phyloP scores from a whole-genome alignment of 1,140 invertebrate species.

The Prorops nasuta region DNA sequence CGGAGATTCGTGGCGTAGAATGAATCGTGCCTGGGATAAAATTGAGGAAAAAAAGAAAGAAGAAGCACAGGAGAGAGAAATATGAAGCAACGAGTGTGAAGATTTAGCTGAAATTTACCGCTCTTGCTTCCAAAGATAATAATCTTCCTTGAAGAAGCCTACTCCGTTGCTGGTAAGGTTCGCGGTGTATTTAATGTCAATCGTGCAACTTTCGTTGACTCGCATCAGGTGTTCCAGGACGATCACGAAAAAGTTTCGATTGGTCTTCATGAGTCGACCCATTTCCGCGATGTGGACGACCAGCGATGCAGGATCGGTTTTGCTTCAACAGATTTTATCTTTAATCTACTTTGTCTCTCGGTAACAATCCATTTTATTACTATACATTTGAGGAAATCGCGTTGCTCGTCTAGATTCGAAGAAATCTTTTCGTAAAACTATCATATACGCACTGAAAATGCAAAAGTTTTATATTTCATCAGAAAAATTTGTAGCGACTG shows the following conservation, averaged over 20 bases:
- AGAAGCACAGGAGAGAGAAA: too few species aligned
- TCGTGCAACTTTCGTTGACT: slow-evolving; percentile 50
- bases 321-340: too few species aligned
- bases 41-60: slow-evolving; percentile 1
- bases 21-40: slow-evolving; percentile 50
- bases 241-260: slow-evolving; percentile 37
- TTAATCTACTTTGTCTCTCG: too few species aligned
- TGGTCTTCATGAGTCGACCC: slow-evolving; percentile 3
- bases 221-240: slow-evolving; percentile 60
- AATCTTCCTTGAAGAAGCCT: slow-evolving; percentile 64
- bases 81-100: neutral
- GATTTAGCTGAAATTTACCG: neutral
- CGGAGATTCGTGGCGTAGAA: slow-evolving; percentile 76
- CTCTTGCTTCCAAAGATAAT: too few species aligned
- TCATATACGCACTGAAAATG: too few species aligned
- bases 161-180: slow-evolving; percentile 59
- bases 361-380: too few species aligned
- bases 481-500: too few species aligned
- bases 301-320: slow-evolving; percentile 1
- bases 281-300: slow-evolving; percentile 18
- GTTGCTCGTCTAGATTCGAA: too few species aligned
- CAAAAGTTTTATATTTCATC: too few species aligned
- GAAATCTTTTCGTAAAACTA: too few species aligned
- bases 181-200: slow-evolving; percentile 63
- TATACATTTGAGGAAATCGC: too few species aligned